These are phyloP conservation scores for Lates japonicus DNA, from an alignment of 2,797 vertebrate genomes.

Conservation along the genomic window DNA sequence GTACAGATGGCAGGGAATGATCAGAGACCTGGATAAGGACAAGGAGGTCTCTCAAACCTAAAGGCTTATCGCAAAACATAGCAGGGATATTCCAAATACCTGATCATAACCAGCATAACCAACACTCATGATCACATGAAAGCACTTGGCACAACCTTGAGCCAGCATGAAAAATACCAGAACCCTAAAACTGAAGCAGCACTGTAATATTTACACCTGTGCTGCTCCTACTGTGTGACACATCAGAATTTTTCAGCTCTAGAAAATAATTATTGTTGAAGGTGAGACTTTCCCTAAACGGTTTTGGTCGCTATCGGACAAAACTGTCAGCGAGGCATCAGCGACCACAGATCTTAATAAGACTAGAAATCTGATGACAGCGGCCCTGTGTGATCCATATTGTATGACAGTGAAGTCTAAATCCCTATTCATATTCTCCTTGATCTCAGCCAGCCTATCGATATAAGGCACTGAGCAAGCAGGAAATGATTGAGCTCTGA, in stretches of 20 bases:
- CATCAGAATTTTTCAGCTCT: neutral
- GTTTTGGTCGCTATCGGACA: slow-evolving; percentile 1
- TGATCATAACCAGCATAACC: neutral
- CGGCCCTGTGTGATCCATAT: slow-evolving; percentile 48
- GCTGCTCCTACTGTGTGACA: neutral
- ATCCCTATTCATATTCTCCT: slow-evolving; percentile 51
- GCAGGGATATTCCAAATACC: neutral
- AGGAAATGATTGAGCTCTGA: slow-evolving; percentile 59
- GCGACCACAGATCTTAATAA: slow-evolving; percentile 12
- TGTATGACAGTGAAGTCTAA: slow-evolving; percentile 34
- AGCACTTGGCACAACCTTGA: too few relatives aligned
- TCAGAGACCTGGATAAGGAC: neutral
- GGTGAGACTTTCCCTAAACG: neutral
- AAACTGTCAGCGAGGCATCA: slow-evolving; percentile 19
- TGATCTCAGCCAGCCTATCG: slow-evolving; percentile 45
- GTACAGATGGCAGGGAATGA: neutral
- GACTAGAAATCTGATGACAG: slow-evolving; percentile 31
- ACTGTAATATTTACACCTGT: slow-evolving; percentile 5
- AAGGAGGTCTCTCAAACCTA: neutral
- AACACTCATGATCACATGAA: neutral
- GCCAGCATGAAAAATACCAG: neutral
- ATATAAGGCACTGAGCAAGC: slow-evolving; percentile 50
- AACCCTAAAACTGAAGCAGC: neutral
- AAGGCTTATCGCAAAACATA: neutral
- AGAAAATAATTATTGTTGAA: neutral